Conservation (phyloP, 1,140 invertebrate species). For the Drosophila elegans region DNA sequence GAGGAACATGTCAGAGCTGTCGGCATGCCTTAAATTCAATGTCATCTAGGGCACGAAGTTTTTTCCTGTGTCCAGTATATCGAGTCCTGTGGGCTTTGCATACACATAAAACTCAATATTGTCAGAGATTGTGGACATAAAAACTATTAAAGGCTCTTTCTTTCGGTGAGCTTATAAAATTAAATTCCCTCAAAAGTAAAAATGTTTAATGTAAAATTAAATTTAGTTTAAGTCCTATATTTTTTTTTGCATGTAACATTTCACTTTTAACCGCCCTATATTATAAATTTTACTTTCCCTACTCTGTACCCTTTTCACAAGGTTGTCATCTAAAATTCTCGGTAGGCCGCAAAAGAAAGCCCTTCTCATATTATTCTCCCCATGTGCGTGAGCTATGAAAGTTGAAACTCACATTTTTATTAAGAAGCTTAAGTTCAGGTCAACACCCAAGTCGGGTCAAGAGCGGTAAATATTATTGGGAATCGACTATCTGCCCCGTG, state of each 20-base stretch:
- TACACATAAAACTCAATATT: neutral
- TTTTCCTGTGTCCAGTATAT: slow-evolving; percentile 21
- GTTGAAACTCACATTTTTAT: slow-evolving; percentile 8
- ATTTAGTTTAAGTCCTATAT: neutral
- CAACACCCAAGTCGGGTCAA: slow-evolving; percentile 21
- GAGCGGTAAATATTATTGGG: slow-evolving; percentile 9
- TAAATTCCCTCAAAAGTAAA: neutral
- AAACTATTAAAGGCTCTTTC: too few relatives aligned
- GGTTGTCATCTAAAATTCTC: slow-evolving; percentile 8
- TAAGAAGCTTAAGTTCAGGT: slow-evolving; percentile 27
- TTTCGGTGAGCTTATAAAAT: neutral
- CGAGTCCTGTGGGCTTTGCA: slow-evolving; percentile 30
- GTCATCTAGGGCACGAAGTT: slow-evolving; percentile 27
- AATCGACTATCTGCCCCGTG: slow-evolving; percentile 5
- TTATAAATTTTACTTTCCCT: slow-evolving; percentile 20
- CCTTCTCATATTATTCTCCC: slow-evolving; percentile 54
- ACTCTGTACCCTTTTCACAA: slow-evolving; percentile 59
- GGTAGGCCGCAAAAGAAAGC: slow-evolving; percentile 11
- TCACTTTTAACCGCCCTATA: slow-evolving; percentile 32
- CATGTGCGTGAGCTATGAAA: slow-evolving; percentile 27
- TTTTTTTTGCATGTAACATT: neutral
- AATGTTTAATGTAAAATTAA: neutral
- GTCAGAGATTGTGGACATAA: neutral
- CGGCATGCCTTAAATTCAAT: slow-evolving; percentile 63
- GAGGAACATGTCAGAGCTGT: slow-evolving; percentile 62